Percentiles rank a stretch among this genome's conserved stretches.
phyloP scores from a whole-genome alignment of 92 coral and sea anemone genomes.

The Zoanthus gigantus region DNA sequence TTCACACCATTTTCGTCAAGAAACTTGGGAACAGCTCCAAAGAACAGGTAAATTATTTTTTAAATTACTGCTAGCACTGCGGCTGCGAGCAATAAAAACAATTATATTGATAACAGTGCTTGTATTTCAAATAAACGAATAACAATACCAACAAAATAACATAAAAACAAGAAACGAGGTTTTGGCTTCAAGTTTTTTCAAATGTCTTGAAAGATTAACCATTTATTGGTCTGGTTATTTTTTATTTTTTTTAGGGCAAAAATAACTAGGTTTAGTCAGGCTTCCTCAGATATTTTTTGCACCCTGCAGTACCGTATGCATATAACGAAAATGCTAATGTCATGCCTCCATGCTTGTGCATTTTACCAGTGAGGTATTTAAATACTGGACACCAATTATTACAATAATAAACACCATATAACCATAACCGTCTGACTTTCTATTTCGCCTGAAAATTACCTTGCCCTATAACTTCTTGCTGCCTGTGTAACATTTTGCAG shows the following conservation, averaged over 20 bases:
- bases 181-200: too few relatives aligned
- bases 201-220: too few relatives aligned
- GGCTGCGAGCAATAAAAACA: too few relatives aligned
- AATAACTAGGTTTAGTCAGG: too few relatives aligned
- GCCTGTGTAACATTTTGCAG: background rate
- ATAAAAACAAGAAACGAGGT: background rate
- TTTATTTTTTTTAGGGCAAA: too few relatives aligned
- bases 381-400: too few relatives aligned
- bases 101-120: too few relatives aligned
- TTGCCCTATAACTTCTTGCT: background rate
- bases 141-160: background rate
- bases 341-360: background rate
- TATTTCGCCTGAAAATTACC: background rate
- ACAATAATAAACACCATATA: background rate
- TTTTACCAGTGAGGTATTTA: too few relatives aligned
- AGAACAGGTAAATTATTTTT: background rate
- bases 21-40: constrained; percentile 6
- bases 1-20: background rate
- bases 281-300: too few relatives aligned
- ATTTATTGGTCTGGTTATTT: background rate
- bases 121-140: too few relatives aligned
- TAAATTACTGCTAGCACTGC: too few relatives aligned
- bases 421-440: background rate
- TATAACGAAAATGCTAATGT: background rate
- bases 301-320: too few relatives aligned